Percentiles rank a stretch among this genome's conserved stretches.
Conservation (phyloP, 2,113 vertebrate genomes). For the Heterochromis multidens region DNA sequence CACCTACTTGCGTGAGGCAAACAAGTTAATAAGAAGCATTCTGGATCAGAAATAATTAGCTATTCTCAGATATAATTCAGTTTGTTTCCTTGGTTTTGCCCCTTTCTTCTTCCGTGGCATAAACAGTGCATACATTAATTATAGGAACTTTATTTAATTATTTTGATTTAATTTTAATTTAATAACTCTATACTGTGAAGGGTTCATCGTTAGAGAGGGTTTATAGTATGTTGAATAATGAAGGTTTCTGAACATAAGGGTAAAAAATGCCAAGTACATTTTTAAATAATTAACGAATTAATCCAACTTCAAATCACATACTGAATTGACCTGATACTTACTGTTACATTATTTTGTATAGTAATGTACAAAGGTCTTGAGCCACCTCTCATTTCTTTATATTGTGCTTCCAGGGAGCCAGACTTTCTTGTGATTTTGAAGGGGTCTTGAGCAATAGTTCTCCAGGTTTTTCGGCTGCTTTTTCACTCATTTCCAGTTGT, state of each 20-base stretch:
- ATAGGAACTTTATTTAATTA: not conserved
- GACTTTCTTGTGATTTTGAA: not conserved
- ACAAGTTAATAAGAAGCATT: conserved; percentile 27
- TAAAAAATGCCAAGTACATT: not conserved
- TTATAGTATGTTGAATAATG: not conserved
- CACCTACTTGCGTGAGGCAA: conserved; percentile 1
- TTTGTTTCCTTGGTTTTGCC: not conserved
- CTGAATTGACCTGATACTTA: fast-evolving
- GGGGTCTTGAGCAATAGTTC: not conserved
- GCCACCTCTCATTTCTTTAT: not conserved
- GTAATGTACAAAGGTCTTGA: not conserved
- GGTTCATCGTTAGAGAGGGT: not conserved
- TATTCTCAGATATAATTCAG: not conserved
- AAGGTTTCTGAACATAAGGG: not conserved
- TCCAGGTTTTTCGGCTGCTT: too few species aligned
- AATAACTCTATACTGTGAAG: not conserved
- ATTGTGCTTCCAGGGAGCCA: fast-evolving
- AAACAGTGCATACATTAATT: not conserved
- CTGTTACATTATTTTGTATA: not conserved
- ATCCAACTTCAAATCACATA: not conserved
- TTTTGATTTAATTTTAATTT: not conserved
- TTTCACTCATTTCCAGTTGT: too few species aligned
- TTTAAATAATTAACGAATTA: not conserved
- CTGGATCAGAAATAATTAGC: not conserved
- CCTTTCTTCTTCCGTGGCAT: not conserved